Conservation (phyloP, 2,888 invertebrate species). For the Tachina fera region DNA sequence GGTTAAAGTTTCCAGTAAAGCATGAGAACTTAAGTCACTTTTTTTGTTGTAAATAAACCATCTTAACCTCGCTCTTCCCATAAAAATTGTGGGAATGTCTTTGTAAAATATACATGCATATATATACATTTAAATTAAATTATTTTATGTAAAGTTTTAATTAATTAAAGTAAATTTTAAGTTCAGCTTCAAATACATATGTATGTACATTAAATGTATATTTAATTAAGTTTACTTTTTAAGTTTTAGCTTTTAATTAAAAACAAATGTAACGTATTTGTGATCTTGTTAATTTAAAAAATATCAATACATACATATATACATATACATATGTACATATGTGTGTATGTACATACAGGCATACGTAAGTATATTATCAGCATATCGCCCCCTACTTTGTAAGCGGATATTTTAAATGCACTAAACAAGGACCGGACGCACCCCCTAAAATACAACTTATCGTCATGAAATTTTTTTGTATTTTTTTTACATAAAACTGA, state of each 20-base stretch:
- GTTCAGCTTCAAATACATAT: neutral
- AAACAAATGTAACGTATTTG: slow-evolving; percentile 18
- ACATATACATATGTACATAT: neutral
- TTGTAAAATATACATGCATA: no score
- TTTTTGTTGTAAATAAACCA: slow-evolving; percentile 40
- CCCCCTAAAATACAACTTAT: no score
- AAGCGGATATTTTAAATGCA: no score
- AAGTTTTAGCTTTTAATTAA: neutral
- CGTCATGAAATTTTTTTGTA: no score
- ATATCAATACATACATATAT: neutral
- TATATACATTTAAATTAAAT: neutral
- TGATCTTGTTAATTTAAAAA: slow-evolving; percentile 30
- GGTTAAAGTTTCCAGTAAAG: slow-evolving; percentile 45
- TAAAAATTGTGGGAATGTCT: neutral
- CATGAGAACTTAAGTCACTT: slow-evolving; percentile 2
- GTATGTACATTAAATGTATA: no score
- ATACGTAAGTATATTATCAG: no score
- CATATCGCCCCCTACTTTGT: no score
- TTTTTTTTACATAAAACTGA: no score
- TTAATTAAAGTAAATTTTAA: neutral
- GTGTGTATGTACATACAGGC: neutral
- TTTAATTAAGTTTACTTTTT: neutral
- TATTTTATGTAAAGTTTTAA: neutral
- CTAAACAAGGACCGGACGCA: no score
- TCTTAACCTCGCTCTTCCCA: slow-evolving; percentile 43